Evolutionary conservation across 2,797 vertebrate genomes (phyloP).

Genomic region (Sebastes alutus): DNA sequence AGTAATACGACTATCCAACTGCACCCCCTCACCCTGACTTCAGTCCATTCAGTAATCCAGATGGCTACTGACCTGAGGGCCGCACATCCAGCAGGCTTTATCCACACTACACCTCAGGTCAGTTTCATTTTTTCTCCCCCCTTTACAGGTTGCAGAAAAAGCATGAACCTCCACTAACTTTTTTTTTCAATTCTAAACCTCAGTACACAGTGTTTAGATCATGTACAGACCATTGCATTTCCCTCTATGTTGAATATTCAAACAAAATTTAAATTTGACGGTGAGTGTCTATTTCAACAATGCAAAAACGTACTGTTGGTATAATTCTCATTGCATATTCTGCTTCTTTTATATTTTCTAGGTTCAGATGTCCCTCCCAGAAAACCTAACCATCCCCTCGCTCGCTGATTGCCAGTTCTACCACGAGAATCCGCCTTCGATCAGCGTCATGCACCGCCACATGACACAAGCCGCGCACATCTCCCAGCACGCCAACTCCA

Average conservation of each 20-base stretch:
- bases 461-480: slow-evolving; percentile 61
- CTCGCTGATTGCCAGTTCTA: slow-evolving; percentile 81
- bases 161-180: background rate
- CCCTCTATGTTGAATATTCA: background rate
- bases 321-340: background rate
- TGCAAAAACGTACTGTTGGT: background rate
- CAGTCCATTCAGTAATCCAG: slow-evolving; percentile 70
- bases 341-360: slow-evolving; percentile 12
- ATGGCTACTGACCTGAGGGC: slow-evolving; percentile 66
- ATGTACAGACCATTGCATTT: background rate
- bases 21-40: slow-evolving; percentile 57
- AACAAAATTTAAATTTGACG: background rate
- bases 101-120: slow-evolving; percentile 68
- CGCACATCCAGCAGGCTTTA: slow-evolving; percentile 63
- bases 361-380: slow-evolving; percentile 72
- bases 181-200: background rate
- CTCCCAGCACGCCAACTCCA: slow-evolving; percentile 64
- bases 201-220: background rate
- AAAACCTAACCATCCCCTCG: slow-evolving; percentile 62
- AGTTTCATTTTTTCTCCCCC: background rate
- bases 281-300: background rate
- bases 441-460: slow-evolving; percentile 76
- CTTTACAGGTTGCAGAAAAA: background rate
- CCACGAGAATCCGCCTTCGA: slow-evolving; percentile 71
- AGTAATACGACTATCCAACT: slow-evolving; percentile 54